Evolutionary conservation across 2,888 invertebrate genomes (phyloP), one percentile per base, ranked within the genome.

Genomic region (Sminthurides aquaticus): DNA sequence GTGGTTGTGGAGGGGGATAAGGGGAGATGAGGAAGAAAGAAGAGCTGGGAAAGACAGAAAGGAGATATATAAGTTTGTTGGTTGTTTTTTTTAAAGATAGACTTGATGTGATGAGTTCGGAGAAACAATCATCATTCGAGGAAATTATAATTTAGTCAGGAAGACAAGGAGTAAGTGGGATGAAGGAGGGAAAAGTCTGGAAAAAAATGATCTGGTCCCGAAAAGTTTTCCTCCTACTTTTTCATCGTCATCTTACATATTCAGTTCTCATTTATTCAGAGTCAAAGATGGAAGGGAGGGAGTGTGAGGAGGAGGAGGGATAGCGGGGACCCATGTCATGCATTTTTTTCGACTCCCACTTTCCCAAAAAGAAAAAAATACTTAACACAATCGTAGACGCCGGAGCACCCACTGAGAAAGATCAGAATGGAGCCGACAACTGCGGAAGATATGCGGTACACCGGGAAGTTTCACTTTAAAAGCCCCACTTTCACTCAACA

Each of bases 171-270:
- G 63, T 58, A 67, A 67, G 57, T 57, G 49, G 60, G 43, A 56
- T 55, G 58, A 54, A 59, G 66, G 24, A 55, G 52, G 57, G 49
- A 26, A 43, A 60, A 54, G 18, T 24, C 43, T n/a, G 15, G 57
- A 60, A 62, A 64, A 65, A 68, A 66, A 66, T 66, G 65, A 65
- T 64, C 52, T 49, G 63, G 65, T 67, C 65, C 20, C 48, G 27
- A 60, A 68, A 68, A 68, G 64, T 68, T 68, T 68, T 60, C 43
- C 28, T 43, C 49, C 49, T 64, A 66, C 65, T 68, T 68, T 68
- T 68, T 68, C 68, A 49, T 55, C 66, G 65, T 68, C 68, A 63
- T 68, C 63, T 68, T 66, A 65, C 67, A 64, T 65, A 67, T 64
- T 67, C 65, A 55, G 52, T 60, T 57, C 65, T 68, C 60, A 60